A percentile compares a stretch with the other conserved stretches of the same genome.
phyloP scores from a whole-genome alignment of 2,888 invertebrate species.

The Torymus auratus region DNA sequence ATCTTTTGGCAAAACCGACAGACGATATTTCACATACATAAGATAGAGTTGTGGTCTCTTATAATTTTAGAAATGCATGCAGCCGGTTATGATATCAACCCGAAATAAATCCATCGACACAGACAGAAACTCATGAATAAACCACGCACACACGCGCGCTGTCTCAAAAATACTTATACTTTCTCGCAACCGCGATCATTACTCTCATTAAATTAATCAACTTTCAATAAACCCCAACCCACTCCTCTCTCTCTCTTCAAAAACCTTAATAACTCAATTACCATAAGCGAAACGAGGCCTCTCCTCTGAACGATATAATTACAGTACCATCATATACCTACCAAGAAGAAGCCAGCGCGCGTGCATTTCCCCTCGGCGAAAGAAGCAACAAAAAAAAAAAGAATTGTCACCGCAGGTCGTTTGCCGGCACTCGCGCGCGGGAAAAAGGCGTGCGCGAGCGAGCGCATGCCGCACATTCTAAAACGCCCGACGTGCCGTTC shows the following conservation, averaged over 20 bases:
- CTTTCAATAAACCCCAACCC: too few species aligned
- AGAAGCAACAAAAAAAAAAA: neutral
- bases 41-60: neutral
- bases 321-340: too few species aligned
- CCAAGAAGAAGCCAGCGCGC: neutral
- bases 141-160: too few species aligned
- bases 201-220: too few species aligned
- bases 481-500: conserved; percentile 39
- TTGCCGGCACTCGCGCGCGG: neutral
- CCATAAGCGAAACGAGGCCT: too few species aligned
- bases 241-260: too few species aligned
- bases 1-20: conserved; percentile 39
- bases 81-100: neutral
- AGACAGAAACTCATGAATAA: neutral
- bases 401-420: too few species aligned
- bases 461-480: conserved; percentile 29
- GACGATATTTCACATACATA: neutral
- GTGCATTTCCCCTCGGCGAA: neutral
- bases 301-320: too few species aligned
- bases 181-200: too few species aligned
- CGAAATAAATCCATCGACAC: conserved; percentile 7
- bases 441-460: conserved; percentile 4
- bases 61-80: conserved; percentile 29
- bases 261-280: too few species aligned
- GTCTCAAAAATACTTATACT: too few species aligned